Evolutionary conservation across 2,797 vertebrate genomes (phyloP), one percentile per base, ranked within the genome.

Genomic region (Aselliscus stoliczkanus): DNA sequence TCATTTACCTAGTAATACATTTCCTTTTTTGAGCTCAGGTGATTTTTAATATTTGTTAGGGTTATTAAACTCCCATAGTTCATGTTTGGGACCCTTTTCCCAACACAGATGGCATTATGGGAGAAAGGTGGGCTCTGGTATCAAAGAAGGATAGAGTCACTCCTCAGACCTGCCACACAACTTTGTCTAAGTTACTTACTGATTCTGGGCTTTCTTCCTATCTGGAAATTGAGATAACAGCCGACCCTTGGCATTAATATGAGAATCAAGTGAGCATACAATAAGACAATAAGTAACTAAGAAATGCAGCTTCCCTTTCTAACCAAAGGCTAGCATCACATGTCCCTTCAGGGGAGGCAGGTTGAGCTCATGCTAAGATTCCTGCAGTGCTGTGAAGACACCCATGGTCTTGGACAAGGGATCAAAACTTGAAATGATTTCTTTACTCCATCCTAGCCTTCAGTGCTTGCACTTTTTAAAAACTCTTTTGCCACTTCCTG

Each of bases 381-480:
- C 37, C 42, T 12, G 1, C 5, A 10, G 2, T 47, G 3, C 25
- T 20, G 20, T 10, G 27, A 9, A 17, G n/a, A 7, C 1, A 3
- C 20, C 25, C 44, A 37, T 6, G 29, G n/a, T 9, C 25, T 37
- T 54, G 65, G 54, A 44, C 31, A 47, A 67, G 72, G 37, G 14
- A 67, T 5, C 8, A 9, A 75, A 31, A 27, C 15, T 52, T 31
- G 13, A 31, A 69, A 44, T 23, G 27, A 17, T 77, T 73, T 90
- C 47, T 15, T 75, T 52, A 73, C 11, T 69, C 39, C 14, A 7
- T n/a, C 54, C 14, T 54, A 69, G 2, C 4, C 27, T 44, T 86
- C 17, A 25, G 7, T 7, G 34, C 21, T 44, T 31, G 7, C 1
- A n/a, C 31, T 39, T 62, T 58, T 25, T 5, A 60, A 12, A 37